A percentile compares a stretch with the other conserved stretches of the same genome.
Evolutionary conservation across 92 coral and sea anemone species (phyloP).

Genomic region (Porites cylindrica): DNA sequence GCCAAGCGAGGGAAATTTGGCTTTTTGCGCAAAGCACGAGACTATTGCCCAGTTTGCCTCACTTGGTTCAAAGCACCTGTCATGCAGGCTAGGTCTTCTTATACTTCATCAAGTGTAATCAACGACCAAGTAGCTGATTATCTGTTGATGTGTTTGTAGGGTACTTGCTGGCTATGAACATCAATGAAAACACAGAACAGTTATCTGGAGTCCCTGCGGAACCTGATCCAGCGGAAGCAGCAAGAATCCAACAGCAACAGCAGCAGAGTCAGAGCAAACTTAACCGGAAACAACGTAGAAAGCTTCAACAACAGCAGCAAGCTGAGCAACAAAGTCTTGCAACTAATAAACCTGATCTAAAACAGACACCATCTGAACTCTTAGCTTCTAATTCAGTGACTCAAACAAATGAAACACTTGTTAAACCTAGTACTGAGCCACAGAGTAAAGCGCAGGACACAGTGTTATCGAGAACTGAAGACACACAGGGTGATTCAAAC

Average conservation of each 20-base stretch:
- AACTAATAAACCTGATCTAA: conserved; percentile 30
- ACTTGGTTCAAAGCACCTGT: no score
- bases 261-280: conserved; percentile 73
- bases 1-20: no score
- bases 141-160: conserved; percentile 60
- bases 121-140: background rate
- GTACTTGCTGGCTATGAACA: conserved; percentile 80
- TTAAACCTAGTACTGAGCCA: conserved; percentile 11
- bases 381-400: conserved; percentile 18
- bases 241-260: conserved; percentile 69
- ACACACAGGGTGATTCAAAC: conserved; percentile 21
- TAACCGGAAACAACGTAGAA: conserved; percentile 94
- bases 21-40: no score
- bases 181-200: conserved; percentile 60
- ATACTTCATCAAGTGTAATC: background rate
- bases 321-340: conserved; percentile 47
- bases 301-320: conserved; percentile 77
- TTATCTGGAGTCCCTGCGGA: conserved; percentile 48
- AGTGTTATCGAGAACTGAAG: conserved; percentile 41
- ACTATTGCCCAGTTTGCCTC: no score
- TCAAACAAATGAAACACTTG: conserved; percentile 22
- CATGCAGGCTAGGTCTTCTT: background rate
- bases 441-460: conserved; percentile 17
- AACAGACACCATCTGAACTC: conserved; percentile 50
- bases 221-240: conserved; percentile 76